phyloP scores from a whole-genome alignment of 2,888 invertebrate genomes.

The Thera obeliscata region DNA sequence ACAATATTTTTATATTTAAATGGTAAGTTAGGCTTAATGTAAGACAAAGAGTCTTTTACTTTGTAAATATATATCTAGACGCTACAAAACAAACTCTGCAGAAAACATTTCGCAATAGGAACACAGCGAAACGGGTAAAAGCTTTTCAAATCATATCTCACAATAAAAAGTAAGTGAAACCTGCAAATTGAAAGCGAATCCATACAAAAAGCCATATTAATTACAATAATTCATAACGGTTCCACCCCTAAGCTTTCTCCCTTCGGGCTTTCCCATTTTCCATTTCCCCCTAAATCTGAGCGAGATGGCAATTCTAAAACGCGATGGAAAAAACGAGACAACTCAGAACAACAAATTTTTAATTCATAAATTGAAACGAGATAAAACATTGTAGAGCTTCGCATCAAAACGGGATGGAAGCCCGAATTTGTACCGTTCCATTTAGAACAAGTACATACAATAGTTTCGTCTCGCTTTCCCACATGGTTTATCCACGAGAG shows the following conservation, averaged over 20 bases:
- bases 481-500: slow-evolving; percentile 12
- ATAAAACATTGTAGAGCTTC: slow-evolving; percentile 6
- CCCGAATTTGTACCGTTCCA: slow-evolving; percentile 3
- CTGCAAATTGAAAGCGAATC: slow-evolving; percentile 44
- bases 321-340: slow-evolving; percentile 7
- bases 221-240: slow-evolving; percentile 59
- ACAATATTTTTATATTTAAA: no score
- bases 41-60: no score
- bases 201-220: slow-evolving; percentile 62
- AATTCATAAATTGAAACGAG: slow-evolving; percentile 20
- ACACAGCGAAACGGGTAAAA: slow-evolving; percentile 1
- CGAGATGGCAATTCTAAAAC: slow-evolving; percentile 7
- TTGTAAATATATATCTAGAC: no score
- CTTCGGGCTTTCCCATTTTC: slow-evolving; percentile 30
- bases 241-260: slow-evolving; percentile 27
- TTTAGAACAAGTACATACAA: background rate
- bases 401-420: slow-evolving; percentile 23
- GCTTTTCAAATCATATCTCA: slow-evolving; percentile 34
- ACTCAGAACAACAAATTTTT: slow-evolving; percentile 4
- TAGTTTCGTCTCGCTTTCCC: background rate
- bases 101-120: no score
- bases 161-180: slow-evolving; percentile 41
- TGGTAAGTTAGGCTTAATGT: no score
- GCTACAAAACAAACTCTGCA: no score
- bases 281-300: slow-evolving; percentile 41